Percentiles rank a stretch among this genome's conserved stretches.
Evolutionary conservation across 2,888 invertebrate species (phyloP).

Genomic region (Malthinus flaveolus): DNA sequence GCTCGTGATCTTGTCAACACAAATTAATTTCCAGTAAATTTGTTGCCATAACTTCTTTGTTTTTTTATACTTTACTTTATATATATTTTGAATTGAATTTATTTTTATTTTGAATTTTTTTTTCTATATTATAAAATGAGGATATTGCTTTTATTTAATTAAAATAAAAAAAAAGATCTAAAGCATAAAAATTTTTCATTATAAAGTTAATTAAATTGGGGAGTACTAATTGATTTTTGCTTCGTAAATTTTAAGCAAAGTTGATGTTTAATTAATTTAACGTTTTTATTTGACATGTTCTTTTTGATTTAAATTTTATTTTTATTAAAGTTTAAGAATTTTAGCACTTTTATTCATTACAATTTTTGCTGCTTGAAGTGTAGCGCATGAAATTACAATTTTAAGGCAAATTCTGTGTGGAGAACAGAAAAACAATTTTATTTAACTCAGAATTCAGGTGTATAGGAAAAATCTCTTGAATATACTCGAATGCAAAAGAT

Average conservation of each 20-base stretch:
- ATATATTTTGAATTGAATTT: not conserved
- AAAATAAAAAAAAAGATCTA: slow-evolving; percentile 31
- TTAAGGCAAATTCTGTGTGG: no score
- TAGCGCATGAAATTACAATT: no score
- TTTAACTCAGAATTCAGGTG: no score
- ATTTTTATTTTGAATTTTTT: not conserved
- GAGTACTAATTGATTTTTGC: slow-evolving; percentile 42
- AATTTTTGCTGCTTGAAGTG: no score
- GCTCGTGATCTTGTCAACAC: slow-evolving; percentile 39
- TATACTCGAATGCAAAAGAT: no score
- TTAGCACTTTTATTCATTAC: no score
- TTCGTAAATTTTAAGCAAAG: slow-evolving; percentile 19
- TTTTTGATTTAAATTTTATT: no score
- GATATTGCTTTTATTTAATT: slow-evolving; percentile 45
- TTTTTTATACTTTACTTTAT: slow-evolving; percentile 2
- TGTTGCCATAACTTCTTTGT: slow-evolving; percentile 27
- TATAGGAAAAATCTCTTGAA: no score
- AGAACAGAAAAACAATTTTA: no score
- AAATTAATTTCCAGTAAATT: slow-evolving; percentile 37
- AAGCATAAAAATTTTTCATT: slow-evolving; percentile 40
- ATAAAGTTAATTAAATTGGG: slow-evolving; percentile 40
- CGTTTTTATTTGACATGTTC: no score
- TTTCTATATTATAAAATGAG: slow-evolving; percentile 29
- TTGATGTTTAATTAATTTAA: no score
- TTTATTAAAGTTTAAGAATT: no score